phyloP scores from a whole-genome alignment of 2,113 vertebrate genomes.

The Arothron firmamentum region DNA sequence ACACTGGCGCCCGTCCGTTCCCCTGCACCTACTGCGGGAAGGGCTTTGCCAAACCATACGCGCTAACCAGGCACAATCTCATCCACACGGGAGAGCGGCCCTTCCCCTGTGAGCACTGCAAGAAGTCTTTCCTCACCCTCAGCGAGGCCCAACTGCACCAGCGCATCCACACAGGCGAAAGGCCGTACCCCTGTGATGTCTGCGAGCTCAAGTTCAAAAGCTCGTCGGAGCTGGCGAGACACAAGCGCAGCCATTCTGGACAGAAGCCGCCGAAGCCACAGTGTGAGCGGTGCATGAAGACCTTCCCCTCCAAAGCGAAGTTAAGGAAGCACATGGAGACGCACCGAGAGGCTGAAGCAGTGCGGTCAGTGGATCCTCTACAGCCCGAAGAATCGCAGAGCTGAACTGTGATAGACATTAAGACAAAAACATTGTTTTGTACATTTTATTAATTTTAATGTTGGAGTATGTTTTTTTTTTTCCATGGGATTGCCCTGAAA shows the following conservation, averaged over 20 bases:
- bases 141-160: constrained; percentile 68
- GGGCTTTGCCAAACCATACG: constrained; percentile 70
- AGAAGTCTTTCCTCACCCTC: constrained; percentile 69
- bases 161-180: constrained; percentile 71
- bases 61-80: constrained; percentile 68
- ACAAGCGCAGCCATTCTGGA: constrained; percentile 60
- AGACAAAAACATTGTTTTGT: too few relatives aligned
- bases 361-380: constrained; percentile 8
- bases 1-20: constrained; percentile 65
- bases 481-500: too few relatives aligned
- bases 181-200: constrained; percentile 61
- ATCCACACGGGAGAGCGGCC: constrained; percentile 78
- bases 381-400: not conserved
- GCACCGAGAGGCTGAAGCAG: constrained; percentile 27
- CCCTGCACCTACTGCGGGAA: constrained; percentile 70
- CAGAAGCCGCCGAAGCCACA: constrained; percentile 16
- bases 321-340: constrained; percentile 61
- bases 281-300: constrained; percentile 57
- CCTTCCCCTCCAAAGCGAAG: constrained; percentile 53
- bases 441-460: too few relatives aligned
- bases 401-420: not conserved
- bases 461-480: too few relatives aligned
- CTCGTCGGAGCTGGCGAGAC: constrained; percentile 69
- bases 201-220: constrained; percentile 71
- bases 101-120: constrained; percentile 68